phyloP scores from a whole-genome alignment of 92 coral and sea anemone species.

The Diadumene lineata region DNA sequence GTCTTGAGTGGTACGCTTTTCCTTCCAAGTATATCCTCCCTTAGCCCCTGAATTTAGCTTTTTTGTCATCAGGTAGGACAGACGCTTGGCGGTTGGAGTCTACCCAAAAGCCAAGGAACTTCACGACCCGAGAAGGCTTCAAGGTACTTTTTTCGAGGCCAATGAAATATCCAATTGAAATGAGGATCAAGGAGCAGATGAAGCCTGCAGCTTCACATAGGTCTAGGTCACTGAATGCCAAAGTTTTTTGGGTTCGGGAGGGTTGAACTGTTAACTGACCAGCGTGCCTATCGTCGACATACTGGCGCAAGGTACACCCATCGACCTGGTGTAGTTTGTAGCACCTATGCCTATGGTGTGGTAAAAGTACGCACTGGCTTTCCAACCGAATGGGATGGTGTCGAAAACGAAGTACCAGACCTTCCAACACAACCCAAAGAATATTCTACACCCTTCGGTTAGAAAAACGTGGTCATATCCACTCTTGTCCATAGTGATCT shows the following conservation, averaged over 20 bases:
- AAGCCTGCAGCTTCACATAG: constrained; percentile 43
- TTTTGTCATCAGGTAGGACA: constrained; percentile 49
- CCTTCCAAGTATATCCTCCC: constrained; percentile 38
- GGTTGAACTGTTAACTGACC: constrained; percentile 20
- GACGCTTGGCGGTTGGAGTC: constrained; percentile 42
- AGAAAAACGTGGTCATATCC: constrained; percentile 53
- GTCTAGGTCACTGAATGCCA: too few species aligned
- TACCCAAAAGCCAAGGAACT: constrained; percentile 39
- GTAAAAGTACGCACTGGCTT: constrained; percentile 52
- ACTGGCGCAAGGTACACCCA: constrained; percentile 43
- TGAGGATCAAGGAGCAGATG: constrained; percentile 31
- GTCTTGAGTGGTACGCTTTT: neutral
- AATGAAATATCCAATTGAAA: constrained; percentile 42
- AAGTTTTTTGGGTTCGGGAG: constrained; percentile 27
- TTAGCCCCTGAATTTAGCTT: constrained; percentile 34
- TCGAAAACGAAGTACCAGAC: constrained; percentile 38
- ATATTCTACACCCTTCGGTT: constrained; percentile 32
- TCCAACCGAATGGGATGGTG: constrained; percentile 58
- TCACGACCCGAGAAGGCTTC: constrained; percentile 33
- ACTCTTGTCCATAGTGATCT: constrained; percentile 56
- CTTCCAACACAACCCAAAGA: constrained; percentile 56
- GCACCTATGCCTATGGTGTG: constrained; percentile 43
- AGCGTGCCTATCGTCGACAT: constrained; percentile 49
- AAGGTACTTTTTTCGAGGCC: constrained; percentile 38
- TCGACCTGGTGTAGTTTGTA: constrained; percentile 39